These are phyloP conservation scores for Stichodactyla mertensii DNA, from an alignment of 64 coral and sea anemone genomes.

Conservation along the genomic window DNA sequence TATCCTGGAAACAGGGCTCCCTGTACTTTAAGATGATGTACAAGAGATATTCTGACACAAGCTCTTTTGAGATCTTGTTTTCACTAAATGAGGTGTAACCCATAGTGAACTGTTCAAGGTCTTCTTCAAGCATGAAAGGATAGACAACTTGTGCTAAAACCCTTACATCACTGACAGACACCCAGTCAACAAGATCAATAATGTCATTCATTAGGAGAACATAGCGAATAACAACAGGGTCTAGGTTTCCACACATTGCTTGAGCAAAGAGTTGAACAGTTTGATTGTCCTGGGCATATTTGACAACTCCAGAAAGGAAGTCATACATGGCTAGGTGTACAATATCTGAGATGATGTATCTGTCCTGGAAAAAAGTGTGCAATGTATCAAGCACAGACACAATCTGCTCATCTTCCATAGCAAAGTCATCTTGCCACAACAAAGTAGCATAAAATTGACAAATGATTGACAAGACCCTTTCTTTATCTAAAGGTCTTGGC, in stretches of 20 bases:
- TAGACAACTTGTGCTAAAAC: slow-evolving; percentile 73
- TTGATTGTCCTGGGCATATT: slow-evolving; percentile 57
- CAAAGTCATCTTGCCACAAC: slow-evolving; percentile 84
- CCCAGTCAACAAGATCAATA: slow-evolving; percentile 79
- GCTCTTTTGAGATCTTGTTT: slow-evolving; percentile 87
- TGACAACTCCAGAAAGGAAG: slow-evolving; percentile 71
- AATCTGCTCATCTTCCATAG: slow-evolving; percentile 68
- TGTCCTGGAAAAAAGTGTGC: slow-evolving; percentile 77
- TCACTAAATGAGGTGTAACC: slow-evolving; percentile 94
- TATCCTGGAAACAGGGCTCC: slow-evolving; percentile 89
- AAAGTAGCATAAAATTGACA: slow-evolving; percentile 67
- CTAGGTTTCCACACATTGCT: slow-evolving; percentile 84
- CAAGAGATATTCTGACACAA: slow-evolving; percentile 82
- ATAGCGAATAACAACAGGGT: slow-evolving; percentile 81
- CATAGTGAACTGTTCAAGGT: slow-evolving; percentile 98
- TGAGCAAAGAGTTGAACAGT: slow-evolving; percentile 88
- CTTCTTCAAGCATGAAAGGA: slow-evolving; percentile 96
- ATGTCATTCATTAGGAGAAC: slow-evolving; percentile 73
- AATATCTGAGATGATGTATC: slow-evolving; percentile 66
- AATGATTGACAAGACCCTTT: slow-evolving; percentile 86
- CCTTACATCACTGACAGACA: slow-evolving; percentile 65
- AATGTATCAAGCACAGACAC: slow-evolving; percentile 70
- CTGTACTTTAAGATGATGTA: slow-evolving; percentile 96
- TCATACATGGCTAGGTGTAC: slow-evolving; percentile 72
- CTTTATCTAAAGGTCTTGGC: slow-evolving; percentile 56